phyloP scores from a whole-genome alignment of 2,888 invertebrate species.

The Lathronympha strigana region DNA sequence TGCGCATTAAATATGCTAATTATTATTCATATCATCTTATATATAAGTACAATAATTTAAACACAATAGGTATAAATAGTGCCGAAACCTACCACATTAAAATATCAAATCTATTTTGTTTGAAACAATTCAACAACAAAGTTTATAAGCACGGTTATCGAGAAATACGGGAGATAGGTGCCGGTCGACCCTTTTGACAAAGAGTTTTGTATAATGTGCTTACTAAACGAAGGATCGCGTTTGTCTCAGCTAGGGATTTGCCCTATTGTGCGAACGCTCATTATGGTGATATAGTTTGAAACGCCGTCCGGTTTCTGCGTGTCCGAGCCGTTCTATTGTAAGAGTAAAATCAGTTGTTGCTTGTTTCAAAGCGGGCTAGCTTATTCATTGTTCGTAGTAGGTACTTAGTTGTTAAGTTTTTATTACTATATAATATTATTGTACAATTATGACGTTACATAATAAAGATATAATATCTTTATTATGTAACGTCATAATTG shows the following conservation, averaged over 20 bases:
- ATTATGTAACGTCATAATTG: no score
- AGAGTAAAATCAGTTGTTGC: constrained; percentile 19
- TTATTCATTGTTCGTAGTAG: constrained; percentile 11
- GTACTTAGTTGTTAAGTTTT: constrained; percentile 3
- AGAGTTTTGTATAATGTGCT: constrained; percentile 42
- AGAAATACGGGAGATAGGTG: constrained; percentile 26
- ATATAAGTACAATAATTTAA: no score
- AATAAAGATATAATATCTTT: no score
- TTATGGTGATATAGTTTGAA: constrained; percentile 41
- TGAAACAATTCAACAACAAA: constrained; percentile 19
- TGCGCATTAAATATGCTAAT: no score
- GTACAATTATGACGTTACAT: no score
- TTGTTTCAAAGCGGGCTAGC: constrained; percentile 6
- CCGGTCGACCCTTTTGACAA: constrained; percentile 35
- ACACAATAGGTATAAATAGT: background rate
- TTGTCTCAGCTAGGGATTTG: constrained; percentile 36
- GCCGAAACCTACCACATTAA: constrained; percentile 6
- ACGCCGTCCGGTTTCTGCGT: constrained; percentile 30
- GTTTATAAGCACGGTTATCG: constrained; percentile 33
- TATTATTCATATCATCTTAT: no score
- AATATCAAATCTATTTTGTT: constrained; percentile 37
- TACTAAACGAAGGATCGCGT: constrained; percentile 36
- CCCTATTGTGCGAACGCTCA: constrained; percentile 32
- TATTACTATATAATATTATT: no score
- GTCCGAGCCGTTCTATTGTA: constrained; percentile 25